Conservation (phyloP, 2,113 vertebrate species). For the Oceanites oceanicus region DNA sequence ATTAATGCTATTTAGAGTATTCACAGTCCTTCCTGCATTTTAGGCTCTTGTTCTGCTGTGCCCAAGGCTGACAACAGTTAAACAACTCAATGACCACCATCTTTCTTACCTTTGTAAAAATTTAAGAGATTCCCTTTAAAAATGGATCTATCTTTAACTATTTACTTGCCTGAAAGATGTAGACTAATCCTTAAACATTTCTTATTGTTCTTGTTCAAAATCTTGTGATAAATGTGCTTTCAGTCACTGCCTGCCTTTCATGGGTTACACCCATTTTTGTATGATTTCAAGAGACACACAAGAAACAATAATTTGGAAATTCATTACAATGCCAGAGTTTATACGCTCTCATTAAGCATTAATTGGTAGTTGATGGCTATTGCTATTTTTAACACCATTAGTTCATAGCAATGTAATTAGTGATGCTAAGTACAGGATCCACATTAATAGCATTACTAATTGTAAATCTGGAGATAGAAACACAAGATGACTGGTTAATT, state of each 20-base stretch:
- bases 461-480: conserved; percentile 84
- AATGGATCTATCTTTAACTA: background rate
- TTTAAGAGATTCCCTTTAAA: background rate
- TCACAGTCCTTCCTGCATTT: background rate
- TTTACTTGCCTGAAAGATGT: background rate
- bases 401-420: conserved; percentile 87
- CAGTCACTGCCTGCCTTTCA: conserved; percentile 50
- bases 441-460: conserved; percentile 87
- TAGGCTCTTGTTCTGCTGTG: background rate
- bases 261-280: conserved; percentile 59
- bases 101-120: background rate
- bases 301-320: conserved; percentile 82
- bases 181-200: background rate
- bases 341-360: conserved; percentile 85
- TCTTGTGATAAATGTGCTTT: conserved; percentile 17
- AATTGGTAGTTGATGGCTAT: conserved; percentile 87
- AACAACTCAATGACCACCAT: background rate
- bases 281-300: conserved; percentile 66
- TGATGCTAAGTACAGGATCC: conserved; percentile 87
- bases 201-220: background rate
- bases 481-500: conserved; percentile 82
- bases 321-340: conserved; percentile 85
- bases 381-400: conserved; percentile 86
- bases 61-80: background rate
- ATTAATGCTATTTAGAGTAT: background rate